These are phyloP conservation scores for Aplodontia rufa DNA, from an alignment of 2,113 vertebrate species.

Conservation along the genomic window DNA sequence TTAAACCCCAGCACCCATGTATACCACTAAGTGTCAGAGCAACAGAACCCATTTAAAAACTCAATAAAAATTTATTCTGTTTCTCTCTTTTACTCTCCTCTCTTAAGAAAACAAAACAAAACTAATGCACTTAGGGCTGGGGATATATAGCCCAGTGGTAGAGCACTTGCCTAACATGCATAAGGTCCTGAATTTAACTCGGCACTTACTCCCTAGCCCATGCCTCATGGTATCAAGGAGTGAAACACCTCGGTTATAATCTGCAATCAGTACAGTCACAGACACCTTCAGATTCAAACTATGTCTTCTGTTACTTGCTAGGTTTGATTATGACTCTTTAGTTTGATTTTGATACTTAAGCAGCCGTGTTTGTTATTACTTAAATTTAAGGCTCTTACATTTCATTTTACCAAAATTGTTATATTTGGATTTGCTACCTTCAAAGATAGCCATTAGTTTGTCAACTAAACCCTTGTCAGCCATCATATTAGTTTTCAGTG, in stretches of 20 bases:
- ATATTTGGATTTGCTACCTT: neutral
- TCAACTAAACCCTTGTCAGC: neutral
- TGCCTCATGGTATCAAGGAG: neutral
- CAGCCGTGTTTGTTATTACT: neutral
- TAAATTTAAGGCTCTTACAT: conserved; percentile 33
- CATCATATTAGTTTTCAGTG: neutral
- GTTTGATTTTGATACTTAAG: neutral
- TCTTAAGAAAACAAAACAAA: no score
- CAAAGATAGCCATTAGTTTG: neutral
- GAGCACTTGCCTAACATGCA: no score
- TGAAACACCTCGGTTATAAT: neutral
- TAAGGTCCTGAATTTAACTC: no score
- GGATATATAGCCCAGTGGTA: no score
- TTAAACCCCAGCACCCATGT: no score
- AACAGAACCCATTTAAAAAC: no score
- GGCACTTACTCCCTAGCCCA: no score
- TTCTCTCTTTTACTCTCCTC: no score
- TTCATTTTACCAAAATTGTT: neutral
- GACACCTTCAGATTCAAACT: neutral
- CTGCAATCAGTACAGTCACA: neutral
- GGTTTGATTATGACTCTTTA: conserved; percentile 10
- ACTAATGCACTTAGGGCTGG: no score
- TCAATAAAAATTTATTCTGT: no score
- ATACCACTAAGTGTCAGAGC: no score
- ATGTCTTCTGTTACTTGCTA: neutral